These are phyloP conservation scores for Tenualosa ilisha DNA, from an alignment of 2,797 vertebrate genomes.

Conservation along the genomic window DNA sequence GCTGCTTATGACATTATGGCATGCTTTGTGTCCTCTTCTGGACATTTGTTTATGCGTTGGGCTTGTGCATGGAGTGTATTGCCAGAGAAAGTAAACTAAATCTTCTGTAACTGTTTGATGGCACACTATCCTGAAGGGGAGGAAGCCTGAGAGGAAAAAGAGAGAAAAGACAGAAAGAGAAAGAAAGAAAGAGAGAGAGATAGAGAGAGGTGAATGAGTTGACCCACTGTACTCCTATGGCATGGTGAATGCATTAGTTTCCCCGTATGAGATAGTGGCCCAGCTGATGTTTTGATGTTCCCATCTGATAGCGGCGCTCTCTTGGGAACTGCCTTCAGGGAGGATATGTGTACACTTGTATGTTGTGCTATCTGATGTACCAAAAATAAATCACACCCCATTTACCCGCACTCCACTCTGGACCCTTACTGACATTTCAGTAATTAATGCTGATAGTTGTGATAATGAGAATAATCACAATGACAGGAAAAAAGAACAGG, in stretches of 20 bases:
- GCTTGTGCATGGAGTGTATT: background rate
- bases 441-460: background rate
- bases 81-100: conserved; percentile 20
- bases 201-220: background rate
- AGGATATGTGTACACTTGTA: conserved; percentile 20
- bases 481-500: background rate
- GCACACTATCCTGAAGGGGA: background rate
- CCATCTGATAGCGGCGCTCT: conserved; percentile 35
- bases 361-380: conserved; percentile 4
- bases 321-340: conserved; percentile 14
- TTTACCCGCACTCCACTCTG: background rate
- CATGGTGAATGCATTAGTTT: conserved; percentile 33
- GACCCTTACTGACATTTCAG: background rate
- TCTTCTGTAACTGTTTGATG: conserved; percentile 20
- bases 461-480: background rate
- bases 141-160: background rate
- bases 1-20: conserved; percentile 1
- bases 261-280: background rate
- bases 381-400: conserved; percentile 17
- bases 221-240: background rate
- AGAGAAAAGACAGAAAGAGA: background rate
- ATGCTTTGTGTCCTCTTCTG: background rate
- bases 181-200: background rate
- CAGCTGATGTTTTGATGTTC: conserved; percentile 27
- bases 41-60: conserved; percentile 15